These are phyloP conservation scores for Cordilura impudica DNA, from an alignment of 2,888 invertebrate genomes.

Conservation along the genomic window DNA sequence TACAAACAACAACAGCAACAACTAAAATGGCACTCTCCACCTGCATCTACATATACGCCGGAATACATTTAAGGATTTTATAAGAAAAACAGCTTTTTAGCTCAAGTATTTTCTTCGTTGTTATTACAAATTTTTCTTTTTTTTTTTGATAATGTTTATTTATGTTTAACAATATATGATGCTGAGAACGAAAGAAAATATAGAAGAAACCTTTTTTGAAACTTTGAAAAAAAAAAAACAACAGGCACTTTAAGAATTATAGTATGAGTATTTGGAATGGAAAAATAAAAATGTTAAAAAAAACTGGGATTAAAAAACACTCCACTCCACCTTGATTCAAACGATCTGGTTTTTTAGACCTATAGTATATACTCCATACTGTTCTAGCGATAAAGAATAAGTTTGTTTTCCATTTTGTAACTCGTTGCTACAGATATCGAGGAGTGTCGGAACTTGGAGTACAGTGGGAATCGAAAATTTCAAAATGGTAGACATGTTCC, in stretches of 20 bases:
- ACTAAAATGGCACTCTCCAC: background rate
- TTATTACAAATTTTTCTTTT: background rate
- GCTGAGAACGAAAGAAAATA: background rate
- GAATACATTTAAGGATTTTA: background rate
- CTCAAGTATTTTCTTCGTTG: background rate
- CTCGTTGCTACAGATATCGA: too few species aligned
- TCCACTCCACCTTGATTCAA: too few species aligned
- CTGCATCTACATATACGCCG: background rate
- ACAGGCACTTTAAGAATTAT: constrained; percentile 13
- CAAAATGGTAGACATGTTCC: too few species aligned
- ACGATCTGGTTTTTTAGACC: too few species aligned
- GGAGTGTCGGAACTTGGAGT: too few species aligned
- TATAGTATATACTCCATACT: too few species aligned
- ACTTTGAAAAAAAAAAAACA: constrained; percentile 6
- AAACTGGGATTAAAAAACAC: too few species aligned
- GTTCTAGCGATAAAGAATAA: too few species aligned
- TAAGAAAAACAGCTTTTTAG: background rate
- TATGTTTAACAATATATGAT: background rate
- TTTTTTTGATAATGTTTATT: constrained; percentile 12
- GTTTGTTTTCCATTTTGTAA: too few species aligned
- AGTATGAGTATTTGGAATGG: too few species aligned
- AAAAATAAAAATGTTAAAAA: too few species aligned
- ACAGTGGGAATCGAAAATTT: too few species aligned
- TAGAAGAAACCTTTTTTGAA: constrained; percentile 1
- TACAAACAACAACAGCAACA: background rate